Percentiles rank a stretch among this genome's conserved stretches.
Conservation (phyloP, 2,113 vertebrate species). For the Odontesthes bonariensis region DNA sequence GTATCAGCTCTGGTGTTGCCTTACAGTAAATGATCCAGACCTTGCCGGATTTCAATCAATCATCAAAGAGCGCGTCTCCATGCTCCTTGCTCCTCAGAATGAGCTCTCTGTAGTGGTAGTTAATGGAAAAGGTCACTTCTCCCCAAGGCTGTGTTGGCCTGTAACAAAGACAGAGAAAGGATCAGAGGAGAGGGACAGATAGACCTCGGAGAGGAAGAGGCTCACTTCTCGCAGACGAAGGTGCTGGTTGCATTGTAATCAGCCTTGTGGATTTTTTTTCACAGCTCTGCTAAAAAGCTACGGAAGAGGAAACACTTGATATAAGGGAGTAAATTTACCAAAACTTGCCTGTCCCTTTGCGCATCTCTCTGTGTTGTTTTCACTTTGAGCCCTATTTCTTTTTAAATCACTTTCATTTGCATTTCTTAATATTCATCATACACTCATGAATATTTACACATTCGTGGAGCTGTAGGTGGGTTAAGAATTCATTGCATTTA, state of each 20-base stretch:
- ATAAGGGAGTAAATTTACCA: slow-evolving; percentile 26
- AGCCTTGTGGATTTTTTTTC: slow-evolving; percentile 4
- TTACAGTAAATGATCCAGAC: slow-evolving; percentile 80
- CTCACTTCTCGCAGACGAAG: slow-evolving; percentile 3
- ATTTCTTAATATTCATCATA: slow-evolving; percentile 20
- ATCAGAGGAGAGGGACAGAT: slow-evolving; percentile 49
- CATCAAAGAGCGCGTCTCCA: slow-evolving; percentile 72
- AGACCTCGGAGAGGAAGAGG: slow-evolving; percentile 27
- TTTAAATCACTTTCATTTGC: slow-evolving; percentile 13
- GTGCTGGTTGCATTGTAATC: slow-evolving; percentile 34
- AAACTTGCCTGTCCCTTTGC: slow-evolving; percentile 22
- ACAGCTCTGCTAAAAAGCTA: slow-evolving; percentile 12
- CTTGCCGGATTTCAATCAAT: slow-evolving; percentile 79
- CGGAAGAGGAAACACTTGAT: slow-evolving; percentile 4
- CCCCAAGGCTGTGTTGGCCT: slow-evolving; percentile 37
- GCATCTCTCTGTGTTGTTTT: slow-evolving; percentile 24
- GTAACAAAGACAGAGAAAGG: slow-evolving; percentile 41
- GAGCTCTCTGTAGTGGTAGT: slow-evolving; percentile 68
- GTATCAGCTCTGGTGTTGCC: slow-evolving; percentile 75
- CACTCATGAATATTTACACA: slow-evolving; percentile 61
- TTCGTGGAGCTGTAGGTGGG: slow-evolving; percentile 39
- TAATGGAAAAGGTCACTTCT: slow-evolving; percentile 78
- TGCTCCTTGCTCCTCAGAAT: slow-evolving; percentile 66
- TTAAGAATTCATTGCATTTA: slow-evolving; percentile 37
- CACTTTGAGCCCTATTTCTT: slow-evolving; percentile 6